These are phyloP conservation scores for Papilio glaucus DNA, from an alignment of 1,140 invertebrate genomes.

Conservation along the genomic window DNA sequence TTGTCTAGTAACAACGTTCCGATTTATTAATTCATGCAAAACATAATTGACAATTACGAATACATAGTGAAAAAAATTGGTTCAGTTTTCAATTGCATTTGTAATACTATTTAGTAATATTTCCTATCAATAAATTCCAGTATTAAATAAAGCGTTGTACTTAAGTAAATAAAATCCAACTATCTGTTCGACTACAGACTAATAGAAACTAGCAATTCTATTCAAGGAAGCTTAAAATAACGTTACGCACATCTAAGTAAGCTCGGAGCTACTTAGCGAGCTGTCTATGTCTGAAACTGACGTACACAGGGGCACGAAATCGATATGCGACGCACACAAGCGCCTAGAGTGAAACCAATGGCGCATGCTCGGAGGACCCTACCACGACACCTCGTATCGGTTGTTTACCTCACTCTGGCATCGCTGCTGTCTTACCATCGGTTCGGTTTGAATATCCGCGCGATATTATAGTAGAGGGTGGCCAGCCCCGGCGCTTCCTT, in stretches of 20 bases:
- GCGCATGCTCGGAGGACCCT: slow-evolving; percentile 67
- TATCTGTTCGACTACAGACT: slow-evolving; percentile 14
- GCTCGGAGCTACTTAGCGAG: slow-evolving; percentile 43
- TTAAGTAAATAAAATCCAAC: neutral
- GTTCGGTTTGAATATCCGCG: slow-evolving; percentile 52
- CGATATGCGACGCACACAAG: slow-evolving; percentile 76
- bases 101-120: neutral
- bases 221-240: slow-evolving; percentile 66
- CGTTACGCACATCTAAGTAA: slow-evolving; percentile 55
- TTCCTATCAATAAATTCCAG: neutral
- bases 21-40: too few species aligned
- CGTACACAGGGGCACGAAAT: slow-evolving; percentile 72
- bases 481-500: slow-evolving; percentile 52
- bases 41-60: too few species aligned
- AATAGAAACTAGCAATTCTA: slow-evolving; percentile 48
- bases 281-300: slow-evolving; percentile 64
- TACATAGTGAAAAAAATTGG: too few species aligned
- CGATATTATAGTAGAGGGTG: slow-evolving; percentile 57
- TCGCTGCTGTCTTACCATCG: slow-evolving; percentile 54
- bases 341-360: slow-evolving; percentile 40
- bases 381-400: slow-evolving; percentile 59
- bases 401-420: slow-evolving; percentile 56
- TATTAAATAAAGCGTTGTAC: neutral
- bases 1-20: too few species aligned
- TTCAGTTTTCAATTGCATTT: neutral